Evolutionary conservation across 1,140 invertebrate species (phyloP).

Genomic region (Temnothorax curvispinosus): DNA sequence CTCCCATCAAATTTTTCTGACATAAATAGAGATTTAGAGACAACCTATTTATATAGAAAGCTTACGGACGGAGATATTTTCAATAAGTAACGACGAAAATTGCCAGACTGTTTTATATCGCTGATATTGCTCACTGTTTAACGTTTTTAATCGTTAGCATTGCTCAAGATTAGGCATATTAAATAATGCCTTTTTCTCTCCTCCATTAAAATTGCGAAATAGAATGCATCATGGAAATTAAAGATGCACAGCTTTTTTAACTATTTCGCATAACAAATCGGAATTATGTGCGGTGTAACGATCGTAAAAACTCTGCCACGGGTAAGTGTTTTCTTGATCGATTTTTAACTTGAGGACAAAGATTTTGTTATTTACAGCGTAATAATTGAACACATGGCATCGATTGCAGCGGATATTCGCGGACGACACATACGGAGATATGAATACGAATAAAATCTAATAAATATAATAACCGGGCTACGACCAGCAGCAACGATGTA

Average conservation of each 20-base stretch:
- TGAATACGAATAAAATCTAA: conserved; percentile 60
- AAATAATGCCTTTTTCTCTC: background rate
- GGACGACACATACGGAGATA: conserved; percentile 33
- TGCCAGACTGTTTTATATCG: conserved; percentile 10
- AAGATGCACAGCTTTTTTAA: conserved; percentile 31
- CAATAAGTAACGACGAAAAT: conserved; percentile 11
- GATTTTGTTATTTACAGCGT: conserved; percentile 3
- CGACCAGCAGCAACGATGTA: conserved; percentile 70
- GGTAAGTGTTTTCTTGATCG: background rate
- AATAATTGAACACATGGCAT: conserved; percentile 40
- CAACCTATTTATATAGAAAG: background rate
- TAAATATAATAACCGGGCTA: conserved; percentile 43
- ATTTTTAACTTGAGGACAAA: background rate
- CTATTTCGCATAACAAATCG: conserved; percentile 5
- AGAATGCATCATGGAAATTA: conserved; percentile 40
- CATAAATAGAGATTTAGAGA: conserved; percentile 3
- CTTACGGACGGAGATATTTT: background rate
- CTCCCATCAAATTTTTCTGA: background rate
- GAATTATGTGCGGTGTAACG: background rate
- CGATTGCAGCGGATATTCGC: conserved; percentile 28
- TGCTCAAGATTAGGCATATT: conserved; percentile 29
- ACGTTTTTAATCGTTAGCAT: background rate
- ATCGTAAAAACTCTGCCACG: background rate
- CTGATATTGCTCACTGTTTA: conserved; percentile 30
- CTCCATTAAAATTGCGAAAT: background rate